Conservation (phyloP, 2,888 invertebrate genomes). For the Sceliomorpha sp. region DNA sequence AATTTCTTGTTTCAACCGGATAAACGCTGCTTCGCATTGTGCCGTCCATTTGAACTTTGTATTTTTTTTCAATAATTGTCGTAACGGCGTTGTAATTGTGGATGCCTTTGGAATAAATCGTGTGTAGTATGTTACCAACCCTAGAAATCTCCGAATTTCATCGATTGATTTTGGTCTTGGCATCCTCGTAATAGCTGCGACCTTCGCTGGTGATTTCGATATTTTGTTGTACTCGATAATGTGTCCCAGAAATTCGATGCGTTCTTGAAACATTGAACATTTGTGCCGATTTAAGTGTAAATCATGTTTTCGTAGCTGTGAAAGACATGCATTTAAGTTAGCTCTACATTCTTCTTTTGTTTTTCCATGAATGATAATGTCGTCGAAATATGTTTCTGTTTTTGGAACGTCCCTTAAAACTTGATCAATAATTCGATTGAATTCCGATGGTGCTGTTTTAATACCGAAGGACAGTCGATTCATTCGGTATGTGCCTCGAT, state of each 20-base stretch:
- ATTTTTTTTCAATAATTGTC: constrained; percentile 14
- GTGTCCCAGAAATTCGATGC: constrained; percentile 27
- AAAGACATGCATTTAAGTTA: constrained; percentile 16
- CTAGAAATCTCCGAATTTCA: constrained; percentile 38
- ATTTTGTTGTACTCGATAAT: too few relatives aligned
- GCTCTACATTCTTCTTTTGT: constrained; percentile 29
- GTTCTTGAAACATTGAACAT: constrained; percentile 25
- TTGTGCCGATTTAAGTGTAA: too few relatives aligned
- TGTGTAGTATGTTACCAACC: constrained; percentile 55
- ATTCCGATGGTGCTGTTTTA: too few relatives aligned
- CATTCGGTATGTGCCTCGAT: constrained; percentile 21
- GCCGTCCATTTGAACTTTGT: too few relatives aligned
- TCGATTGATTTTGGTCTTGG: too few relatives aligned
- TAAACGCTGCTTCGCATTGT: too few relatives aligned
- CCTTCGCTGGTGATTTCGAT: too few relatives aligned
- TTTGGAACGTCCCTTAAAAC: too few relatives aligned
- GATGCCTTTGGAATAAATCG: constrained; percentile 23
- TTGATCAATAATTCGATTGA: too few relatives aligned
- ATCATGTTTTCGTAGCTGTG: constrained; percentile 7
- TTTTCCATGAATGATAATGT: constrained; percentile 28
- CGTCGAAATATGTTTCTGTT: constrained; percentile 42
- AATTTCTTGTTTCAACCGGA: too few relatives aligned
- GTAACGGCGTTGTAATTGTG: constrained; percentile 17
- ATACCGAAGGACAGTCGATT: constrained; percentile 33
- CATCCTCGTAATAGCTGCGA: too few relatives aligned